Conservation (phyloP, 35 echinoderm and acorn worm species). For the Heliocidaris tuberculata region DNA sequence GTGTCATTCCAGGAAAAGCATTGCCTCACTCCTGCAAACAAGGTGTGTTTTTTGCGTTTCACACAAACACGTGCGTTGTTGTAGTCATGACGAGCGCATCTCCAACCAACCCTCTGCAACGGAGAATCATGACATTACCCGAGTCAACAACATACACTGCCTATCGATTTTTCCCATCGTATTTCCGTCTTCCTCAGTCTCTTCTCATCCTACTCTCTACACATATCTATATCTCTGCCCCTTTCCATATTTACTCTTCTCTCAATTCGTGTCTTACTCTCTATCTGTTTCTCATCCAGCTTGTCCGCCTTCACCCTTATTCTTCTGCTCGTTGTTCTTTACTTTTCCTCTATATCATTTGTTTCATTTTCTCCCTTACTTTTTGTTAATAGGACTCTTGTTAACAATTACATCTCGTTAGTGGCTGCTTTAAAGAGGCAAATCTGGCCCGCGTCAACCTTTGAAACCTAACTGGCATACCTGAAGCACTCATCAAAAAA, state of each 20-base stretch:
- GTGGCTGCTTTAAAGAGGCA: too few relatives aligned
- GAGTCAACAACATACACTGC: not conserved
- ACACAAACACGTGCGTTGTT: not conserved
- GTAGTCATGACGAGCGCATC: not conserved
- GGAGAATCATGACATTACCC: not conserved
- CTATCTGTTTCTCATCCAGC: not conserved
- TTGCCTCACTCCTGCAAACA: not conserved
- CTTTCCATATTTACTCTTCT: not conserved
- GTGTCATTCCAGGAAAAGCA: not conserved
- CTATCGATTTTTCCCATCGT: not conserved
- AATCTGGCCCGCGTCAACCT: too few relatives aligned
- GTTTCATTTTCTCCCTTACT: not conserved
- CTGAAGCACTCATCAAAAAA: too few relatives aligned
- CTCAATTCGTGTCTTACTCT: not conserved
- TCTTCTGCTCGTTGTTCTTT: not conserved
- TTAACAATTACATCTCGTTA: too few relatives aligned
- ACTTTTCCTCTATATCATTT: not conserved
- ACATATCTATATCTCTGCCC: not conserved
- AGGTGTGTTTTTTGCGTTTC: not conserved
- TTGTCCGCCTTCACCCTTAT: not conserved
- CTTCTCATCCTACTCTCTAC: not conserved
- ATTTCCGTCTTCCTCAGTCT: not conserved
- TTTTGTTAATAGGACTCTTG: too few relatives aligned
- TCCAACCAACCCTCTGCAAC: not conserved
- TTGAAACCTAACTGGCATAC: too few relatives aligned